phyloP scores from a whole-genome alignment of 2,797 vertebrate genomes.

The Chloroceryle inda region DNA sequence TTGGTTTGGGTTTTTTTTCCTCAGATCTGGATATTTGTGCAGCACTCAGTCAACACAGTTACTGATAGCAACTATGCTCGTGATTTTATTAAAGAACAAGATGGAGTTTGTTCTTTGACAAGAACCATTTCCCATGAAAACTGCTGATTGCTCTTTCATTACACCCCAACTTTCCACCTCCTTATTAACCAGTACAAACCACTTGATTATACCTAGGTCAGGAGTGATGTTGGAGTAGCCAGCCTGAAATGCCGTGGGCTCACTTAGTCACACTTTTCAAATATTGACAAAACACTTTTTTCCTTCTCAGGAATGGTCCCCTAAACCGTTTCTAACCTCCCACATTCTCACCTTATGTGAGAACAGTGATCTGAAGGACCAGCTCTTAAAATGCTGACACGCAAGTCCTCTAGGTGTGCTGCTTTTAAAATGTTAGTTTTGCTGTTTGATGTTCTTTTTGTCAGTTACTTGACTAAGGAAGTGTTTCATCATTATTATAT shows the following conservation, averaged over 20 bases:
- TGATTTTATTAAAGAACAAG: neutral
- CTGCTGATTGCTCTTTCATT: neutral
- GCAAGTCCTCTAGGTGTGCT: neutral
- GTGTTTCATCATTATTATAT: neutral
- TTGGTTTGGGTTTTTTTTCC: neutral
- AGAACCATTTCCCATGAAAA: neutral
- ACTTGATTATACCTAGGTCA: neutral
- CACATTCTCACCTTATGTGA: neutral
- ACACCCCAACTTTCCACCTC: neutral
- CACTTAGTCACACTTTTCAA: neutral
- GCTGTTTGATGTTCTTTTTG: slow-evolving; percentile 38
- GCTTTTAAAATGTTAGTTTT: neutral
- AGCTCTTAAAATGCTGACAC: neutral
- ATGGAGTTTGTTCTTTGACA: neutral
- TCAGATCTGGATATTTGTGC: neutral
- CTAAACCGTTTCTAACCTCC: neutral
- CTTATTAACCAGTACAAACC: neutral
- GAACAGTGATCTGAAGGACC: neutral
- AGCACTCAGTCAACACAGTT: neutral
- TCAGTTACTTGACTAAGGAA: neutral
- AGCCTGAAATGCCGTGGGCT: neutral
- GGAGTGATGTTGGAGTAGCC: rapidly evolving
- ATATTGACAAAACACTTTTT: slow-evolving; percentile 22
- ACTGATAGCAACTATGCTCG: neutral
- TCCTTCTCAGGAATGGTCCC: neutral